Evolutionary conservation across 35 echinoderm and acorn worm species (phyloP).

Genomic region (Amphiura filiformis): DNA sequence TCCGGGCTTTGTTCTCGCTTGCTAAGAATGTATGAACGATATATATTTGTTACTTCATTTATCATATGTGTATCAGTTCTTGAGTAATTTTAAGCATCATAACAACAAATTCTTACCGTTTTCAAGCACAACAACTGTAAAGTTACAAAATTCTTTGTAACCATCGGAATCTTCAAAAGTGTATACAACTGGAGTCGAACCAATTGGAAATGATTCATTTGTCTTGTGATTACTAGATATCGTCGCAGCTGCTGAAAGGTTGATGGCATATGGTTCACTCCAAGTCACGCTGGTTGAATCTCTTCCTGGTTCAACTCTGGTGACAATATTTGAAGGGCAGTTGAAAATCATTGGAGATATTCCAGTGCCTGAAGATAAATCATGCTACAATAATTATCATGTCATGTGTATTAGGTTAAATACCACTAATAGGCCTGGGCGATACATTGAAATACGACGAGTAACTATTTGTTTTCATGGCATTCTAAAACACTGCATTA

Average conservation of each 20-base stretch:
- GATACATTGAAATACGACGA: too few relatives aligned
- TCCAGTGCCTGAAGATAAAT: neutral
- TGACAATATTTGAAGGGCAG: neutral
- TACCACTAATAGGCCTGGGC: too few relatives aligned
- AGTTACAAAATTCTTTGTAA: neutral
- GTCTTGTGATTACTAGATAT: neutral
- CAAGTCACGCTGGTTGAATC: neutral
- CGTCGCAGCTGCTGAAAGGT: neutral
- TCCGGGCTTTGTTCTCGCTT: too few relatives aligned
- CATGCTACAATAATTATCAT: too few relatives aligned
- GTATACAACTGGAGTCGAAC: neutral
- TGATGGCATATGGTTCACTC: neutral
- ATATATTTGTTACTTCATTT: too few relatives aligned
- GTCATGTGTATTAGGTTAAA: too few relatives aligned
- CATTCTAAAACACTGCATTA: too few relatives aligned
- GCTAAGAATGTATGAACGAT: too few relatives aligned
- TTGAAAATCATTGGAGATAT: neutral
- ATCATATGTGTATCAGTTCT: too few relatives aligned
- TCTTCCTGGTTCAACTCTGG: neutral
- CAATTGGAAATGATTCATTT: neutral
- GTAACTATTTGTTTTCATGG: too few relatives aligned
- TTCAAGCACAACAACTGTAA: neutral
- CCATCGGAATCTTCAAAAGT: neutral
- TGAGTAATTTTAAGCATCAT: too few relatives aligned
- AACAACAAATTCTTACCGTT: neutral